Conservation (phyloP, 2,888 invertebrate genomes). For the Cabera pusaria region DNA sequence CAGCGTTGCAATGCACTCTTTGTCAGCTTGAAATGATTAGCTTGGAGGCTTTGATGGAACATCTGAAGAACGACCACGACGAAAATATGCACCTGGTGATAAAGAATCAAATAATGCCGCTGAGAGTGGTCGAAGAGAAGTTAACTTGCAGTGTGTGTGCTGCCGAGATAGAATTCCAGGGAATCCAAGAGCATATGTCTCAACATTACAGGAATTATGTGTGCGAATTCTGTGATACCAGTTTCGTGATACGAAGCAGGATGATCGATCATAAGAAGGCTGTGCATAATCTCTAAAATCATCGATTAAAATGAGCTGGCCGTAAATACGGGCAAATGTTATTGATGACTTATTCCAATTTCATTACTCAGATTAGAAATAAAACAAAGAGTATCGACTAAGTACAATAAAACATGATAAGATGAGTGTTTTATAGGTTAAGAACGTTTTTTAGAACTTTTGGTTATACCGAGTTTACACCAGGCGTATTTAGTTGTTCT, state of each 20-base stretch:
- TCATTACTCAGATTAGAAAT: too few species aligned
- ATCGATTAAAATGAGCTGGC: too few species aligned
- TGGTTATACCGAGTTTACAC: too few species aligned
- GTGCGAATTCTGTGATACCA: conserved; percentile 59
- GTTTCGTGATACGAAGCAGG: conserved; percentile 47
- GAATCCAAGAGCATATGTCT: conserved; percentile 62
- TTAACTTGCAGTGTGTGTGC: conserved; percentile 45
- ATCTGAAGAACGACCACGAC: conserved; percentile 50
- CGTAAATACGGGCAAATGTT: too few species aligned
- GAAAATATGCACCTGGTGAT: conserved; percentile 54
- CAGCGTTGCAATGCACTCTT: conserved; percentile 49
- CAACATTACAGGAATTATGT: conserved; percentile 62
- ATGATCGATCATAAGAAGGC: conserved; percentile 54
- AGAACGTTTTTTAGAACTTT: too few species aligned
- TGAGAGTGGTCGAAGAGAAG: conserved; percentile 39
- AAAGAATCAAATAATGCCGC: conserved; percentile 59
- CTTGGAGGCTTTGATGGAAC: conserved; percentile 52
- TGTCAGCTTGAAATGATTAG: conserved; percentile 44
- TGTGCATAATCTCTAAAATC: conserved; percentile 48
- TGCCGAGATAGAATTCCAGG: conserved; percentile 41
- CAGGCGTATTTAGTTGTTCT: too few species aligned
- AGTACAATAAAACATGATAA: too few species aligned
- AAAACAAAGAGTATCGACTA: too few species aligned
- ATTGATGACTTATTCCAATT: too few species aligned
- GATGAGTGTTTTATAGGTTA: too few species aligned